A percentile compares a stretch with the other conserved stretches of the same genome.
These are phyloP conservation scores for Falco peregrinus DNA, from an alignment of 2,797 vertebrate genomes.

Conservation along the genomic window DNA sequence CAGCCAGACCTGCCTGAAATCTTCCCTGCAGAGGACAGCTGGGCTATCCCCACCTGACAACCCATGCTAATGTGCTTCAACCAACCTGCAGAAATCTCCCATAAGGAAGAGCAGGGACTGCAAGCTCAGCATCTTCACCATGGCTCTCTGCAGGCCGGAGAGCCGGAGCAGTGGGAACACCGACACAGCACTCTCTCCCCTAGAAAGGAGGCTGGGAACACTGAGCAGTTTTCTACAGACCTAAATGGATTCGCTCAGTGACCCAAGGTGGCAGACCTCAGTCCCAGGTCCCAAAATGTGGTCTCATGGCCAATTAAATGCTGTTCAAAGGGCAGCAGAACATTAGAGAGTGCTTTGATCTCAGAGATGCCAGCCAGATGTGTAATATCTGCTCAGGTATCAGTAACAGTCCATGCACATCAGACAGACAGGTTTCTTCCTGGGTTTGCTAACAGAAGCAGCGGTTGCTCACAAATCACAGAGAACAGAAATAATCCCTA, in stretches of 20 bases:
- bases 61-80: accelerated
- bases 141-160: neutral
- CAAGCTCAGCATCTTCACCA: neutral
- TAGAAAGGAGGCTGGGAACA: neutral
- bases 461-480: constrained; percentile 37
- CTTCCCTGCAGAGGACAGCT: neutral
- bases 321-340: constrained; percentile 35
- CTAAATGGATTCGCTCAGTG: neutral
- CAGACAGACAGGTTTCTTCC: constrained; percentile 57
- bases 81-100: neutral
- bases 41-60: too few relatives aligned
- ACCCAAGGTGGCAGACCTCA: neutral
- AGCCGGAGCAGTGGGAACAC: neutral
- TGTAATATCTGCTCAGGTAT: constrained; percentile 21
- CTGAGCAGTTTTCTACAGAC: neutral
- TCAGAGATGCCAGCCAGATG: neutral
- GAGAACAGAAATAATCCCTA: constrained; percentile 55
- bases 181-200: accelerated
- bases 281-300: neutral
- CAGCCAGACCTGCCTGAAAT: neutral
- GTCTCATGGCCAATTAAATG: constrained; percentile 35
- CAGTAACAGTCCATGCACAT: constrained; percentile 37
- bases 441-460: constrained; percentile 42
- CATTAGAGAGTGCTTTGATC: neutral
- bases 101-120: neutral